Evolutionary conservation across 2,888 invertebrate genomes (phyloP).

Genomic region (Apantesis nais): DNA sequence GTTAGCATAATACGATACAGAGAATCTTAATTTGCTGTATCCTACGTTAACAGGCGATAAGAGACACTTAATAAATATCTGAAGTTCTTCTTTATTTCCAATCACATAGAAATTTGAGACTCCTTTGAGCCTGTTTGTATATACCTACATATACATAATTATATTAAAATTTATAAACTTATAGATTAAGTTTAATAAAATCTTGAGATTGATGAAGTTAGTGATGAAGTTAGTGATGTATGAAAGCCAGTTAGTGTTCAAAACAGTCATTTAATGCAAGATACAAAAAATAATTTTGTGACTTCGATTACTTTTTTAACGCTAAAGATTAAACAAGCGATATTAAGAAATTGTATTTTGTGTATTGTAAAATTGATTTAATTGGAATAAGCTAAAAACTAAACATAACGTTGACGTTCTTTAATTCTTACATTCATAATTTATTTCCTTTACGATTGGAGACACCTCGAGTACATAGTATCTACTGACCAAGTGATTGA

Average conservation of each 20-base stretch:
- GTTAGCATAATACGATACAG: slow-evolving; percentile 48
- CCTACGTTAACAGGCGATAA: slow-evolving; percentile 40
- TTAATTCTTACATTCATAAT: neutral
- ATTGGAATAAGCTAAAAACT: neutral
- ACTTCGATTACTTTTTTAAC: neutral
- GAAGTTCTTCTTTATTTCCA: slow-evolving; percentile 20
- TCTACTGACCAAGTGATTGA: neutral
- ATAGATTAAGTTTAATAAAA: neutral
- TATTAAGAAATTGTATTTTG: neutral
- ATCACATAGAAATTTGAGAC: neutral
- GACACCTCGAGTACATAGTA: neutral
- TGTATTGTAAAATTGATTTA: too few species aligned
- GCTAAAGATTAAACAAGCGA: neutral
- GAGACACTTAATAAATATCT: slow-evolving; percentile 48
- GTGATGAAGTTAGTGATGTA: too few species aligned
- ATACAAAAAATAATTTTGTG: neutral
- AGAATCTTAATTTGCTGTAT: slow-evolving; percentile 46
- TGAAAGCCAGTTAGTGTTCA: too few species aligned
- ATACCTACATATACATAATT: neutral
- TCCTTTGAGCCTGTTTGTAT: neutral
- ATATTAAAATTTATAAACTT: neutral
- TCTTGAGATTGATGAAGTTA: too few species aligned
- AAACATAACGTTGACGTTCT: neutral
- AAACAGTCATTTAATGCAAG: too few species aligned
- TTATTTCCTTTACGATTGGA: neutral